phyloP scores from a whole-genome alignment of 2,888 invertebrate species.

The Acronicta leporina region DNA sequence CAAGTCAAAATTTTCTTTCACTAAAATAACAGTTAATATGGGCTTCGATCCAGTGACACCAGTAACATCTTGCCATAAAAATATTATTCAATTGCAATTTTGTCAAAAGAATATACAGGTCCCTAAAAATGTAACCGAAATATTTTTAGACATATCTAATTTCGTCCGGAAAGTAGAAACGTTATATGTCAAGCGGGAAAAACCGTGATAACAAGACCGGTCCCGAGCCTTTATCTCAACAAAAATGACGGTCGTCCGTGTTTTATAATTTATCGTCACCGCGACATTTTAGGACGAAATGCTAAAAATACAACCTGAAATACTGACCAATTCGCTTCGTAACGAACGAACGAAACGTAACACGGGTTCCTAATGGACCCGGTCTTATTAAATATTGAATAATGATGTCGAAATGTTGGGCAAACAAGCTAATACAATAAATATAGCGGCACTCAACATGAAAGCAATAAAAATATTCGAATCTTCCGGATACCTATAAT shows the following conservation, averaged over 20 bases:
- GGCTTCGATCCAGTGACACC: no score
- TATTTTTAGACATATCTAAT: slow-evolving; percentile 41
- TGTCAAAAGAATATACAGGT: slow-evolving; percentile 8
- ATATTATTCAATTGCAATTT: background rate
- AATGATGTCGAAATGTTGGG: slow-evolving; percentile 43
- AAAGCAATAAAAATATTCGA: background rate
- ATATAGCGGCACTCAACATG: background rate
- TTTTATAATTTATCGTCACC: slow-evolving; percentile 51
- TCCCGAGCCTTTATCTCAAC: slow-evolving; percentile 48
- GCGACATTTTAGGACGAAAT: slow-evolving; percentile 46
- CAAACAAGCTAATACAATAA: slow-evolving; percentile 32
- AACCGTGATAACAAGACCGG: slow-evolving; percentile 35
- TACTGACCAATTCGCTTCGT: slow-evolving; percentile 38
- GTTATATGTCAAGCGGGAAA: slow-evolving; percentile 35
- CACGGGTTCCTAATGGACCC: slow-evolving; percentile 42
- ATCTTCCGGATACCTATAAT: background rate
- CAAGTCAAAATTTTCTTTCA: no score
- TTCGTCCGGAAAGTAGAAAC: slow-evolving; percentile 27
- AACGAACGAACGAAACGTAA: slow-evolving; percentile 42
- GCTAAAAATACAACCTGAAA: slow-evolving; percentile 46
- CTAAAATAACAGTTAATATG: no score
- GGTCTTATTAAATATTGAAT: slow-evolving; percentile 59
- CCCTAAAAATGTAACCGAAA: slow-evolving; percentile 16
- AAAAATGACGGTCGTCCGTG: slow-evolving; percentile 43
- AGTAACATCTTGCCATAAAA: no score